Evolutionary conservation across 1,140 invertebrate species (phyloP).

Genomic region (Cyrtorhinus lividipennis): DNA sequence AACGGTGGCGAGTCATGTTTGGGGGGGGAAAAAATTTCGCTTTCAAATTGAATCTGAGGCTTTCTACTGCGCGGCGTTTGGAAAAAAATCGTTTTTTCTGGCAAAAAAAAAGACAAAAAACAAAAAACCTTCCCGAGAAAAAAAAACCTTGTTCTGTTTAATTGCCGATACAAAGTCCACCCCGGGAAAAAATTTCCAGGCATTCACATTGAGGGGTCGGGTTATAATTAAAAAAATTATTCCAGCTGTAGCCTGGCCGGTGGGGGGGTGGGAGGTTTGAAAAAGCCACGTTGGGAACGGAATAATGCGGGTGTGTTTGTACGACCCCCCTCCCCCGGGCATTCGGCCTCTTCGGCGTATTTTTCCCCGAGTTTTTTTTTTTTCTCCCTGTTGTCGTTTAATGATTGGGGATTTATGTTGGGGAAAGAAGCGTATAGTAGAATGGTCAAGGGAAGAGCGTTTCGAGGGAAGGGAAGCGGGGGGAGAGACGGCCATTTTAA

Average conservation of each 20-base stretch:
- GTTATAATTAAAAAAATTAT: constrained; percentile 17
- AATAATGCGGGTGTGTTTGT: constrained; percentile 16
- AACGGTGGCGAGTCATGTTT: no score
- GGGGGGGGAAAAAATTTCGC: not conserved
- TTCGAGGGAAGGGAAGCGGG: not conserved
- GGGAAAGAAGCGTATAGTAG: not conserved
- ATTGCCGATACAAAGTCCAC: constrained; percentile 15
- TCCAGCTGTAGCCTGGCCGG: not conserved
- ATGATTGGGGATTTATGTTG: constrained; percentile 17
- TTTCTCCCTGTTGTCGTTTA: constrained; percentile 13
- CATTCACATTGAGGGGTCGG: not conserved
- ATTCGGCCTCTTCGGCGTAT: not conserved
- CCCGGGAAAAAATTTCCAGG: not conserved
- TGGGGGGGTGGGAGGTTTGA: not conserved
- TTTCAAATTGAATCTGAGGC: not conserved
- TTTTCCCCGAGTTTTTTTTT: not conserved
- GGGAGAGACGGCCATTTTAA: constrained; percentile 11
- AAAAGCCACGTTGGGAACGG: constrained; percentile 2
- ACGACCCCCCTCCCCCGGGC: not conserved
- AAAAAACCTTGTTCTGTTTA: constrained; percentile 10
- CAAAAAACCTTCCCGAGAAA: not conserved
- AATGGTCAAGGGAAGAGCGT: not conserved
- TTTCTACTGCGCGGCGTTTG: no score
- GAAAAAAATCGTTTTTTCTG: no score
- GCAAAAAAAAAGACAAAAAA: not conserved